Evolutionary conservation across 2,113 vertebrate species (phyloP).

Genomic region (Astatoreochromis straeleni): DNA sequence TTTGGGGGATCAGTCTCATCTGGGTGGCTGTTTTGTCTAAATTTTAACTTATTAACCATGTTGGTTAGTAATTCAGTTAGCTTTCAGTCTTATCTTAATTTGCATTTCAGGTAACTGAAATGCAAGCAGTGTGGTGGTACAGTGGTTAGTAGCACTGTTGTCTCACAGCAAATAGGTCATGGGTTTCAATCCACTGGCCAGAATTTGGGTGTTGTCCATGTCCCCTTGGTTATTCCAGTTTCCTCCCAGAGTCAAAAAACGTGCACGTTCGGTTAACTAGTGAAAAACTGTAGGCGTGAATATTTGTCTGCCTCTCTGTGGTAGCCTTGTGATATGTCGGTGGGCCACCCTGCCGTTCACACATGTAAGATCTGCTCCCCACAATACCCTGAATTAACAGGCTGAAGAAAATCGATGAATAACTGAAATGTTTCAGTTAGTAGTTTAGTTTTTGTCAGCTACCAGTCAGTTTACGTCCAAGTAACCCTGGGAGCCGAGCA

Average conservation of each 20-base stretch:
- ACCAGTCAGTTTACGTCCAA: neutral
- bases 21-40: neutral
- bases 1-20: neutral
- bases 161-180: neutral
- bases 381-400: neutral
- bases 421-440: neutral
- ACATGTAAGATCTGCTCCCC: neutral
- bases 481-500: neutral
- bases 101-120: neutral
- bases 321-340: neutral
- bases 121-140: neutral
- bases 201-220: neutral
- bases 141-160: neutral
- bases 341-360: neutral
- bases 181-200: neutral
- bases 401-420: neutral
- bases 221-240: neutral
- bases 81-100: neutral
- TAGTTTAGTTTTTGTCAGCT: neutral
- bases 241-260: neutral
- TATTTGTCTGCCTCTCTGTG: neutral
- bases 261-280: neutral
- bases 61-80: neutral
- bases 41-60: neutral
- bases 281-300: neutral